phyloP scores from a whole-genome alignment of 2,888 invertebrate genomes.

The Druceiella hillmani region DNA sequence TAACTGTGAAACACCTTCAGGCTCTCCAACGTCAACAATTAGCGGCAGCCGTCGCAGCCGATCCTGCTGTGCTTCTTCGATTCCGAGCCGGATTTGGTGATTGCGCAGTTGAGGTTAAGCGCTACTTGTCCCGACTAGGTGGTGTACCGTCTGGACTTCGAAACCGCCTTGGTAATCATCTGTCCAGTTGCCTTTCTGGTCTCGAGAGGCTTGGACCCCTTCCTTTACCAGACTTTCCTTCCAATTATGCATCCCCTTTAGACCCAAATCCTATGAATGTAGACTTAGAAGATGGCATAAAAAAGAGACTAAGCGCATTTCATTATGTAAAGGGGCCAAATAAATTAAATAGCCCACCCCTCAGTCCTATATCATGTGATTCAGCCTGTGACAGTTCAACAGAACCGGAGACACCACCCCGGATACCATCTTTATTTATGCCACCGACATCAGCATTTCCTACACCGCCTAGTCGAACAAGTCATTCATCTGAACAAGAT shows the following conservation, averaged over 20 bases:
- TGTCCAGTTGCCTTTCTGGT: conserved; percentile 58
- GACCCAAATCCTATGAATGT: conserved; percentile 47
- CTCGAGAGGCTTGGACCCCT: conserved; percentile 37
- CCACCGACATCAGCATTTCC: conserved; percentile 37
- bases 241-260: conserved; percentile 54
- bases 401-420: conserved; percentile 48
- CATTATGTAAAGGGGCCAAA: conserved; percentile 37
- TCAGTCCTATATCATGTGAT: conserved; percentile 66
- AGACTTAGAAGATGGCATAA: too few species aligned
- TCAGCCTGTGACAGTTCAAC: conserved; percentile 61
- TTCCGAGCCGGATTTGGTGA: conserved; percentile 86
- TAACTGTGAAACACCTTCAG: conserved; percentile 91
- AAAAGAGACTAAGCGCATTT: conserved; percentile 43
- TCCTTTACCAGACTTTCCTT: too few species aligned
- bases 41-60: conserved; percentile 74
- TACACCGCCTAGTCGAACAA: conserved; percentile 55
- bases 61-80: conserved; percentile 77
- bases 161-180: conserved; percentile 60
- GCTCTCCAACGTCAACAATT: conserved; percentile 83
- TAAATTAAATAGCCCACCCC: conserved; percentile 58
- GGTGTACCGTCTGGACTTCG: conserved; percentile 54
- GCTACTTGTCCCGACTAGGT: conserved; percentile 61
- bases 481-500: conserved; percentile 52
- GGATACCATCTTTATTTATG: conserved; percentile 35
- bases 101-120: conserved; percentile 72